A percentile compares a stretch with the other conserved stretches of the same genome.
These are phyloP conservation scores for Mycteria americana DNA, from an alignment of 2,797 vertebrate species.

Conservation along the genomic window DNA sequence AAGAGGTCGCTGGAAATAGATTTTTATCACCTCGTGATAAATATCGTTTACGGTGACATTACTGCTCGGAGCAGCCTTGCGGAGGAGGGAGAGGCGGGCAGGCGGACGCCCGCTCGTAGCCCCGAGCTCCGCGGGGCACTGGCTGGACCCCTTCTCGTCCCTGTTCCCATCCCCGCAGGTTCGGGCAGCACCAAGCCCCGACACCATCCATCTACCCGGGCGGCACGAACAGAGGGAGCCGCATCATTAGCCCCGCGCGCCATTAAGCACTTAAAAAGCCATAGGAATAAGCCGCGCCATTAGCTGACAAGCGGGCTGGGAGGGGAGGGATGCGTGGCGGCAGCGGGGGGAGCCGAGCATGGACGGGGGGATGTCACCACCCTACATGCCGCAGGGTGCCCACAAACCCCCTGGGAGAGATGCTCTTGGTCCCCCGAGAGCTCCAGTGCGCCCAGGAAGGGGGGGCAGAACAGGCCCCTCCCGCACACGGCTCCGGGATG, in stretches of 20 bases:
- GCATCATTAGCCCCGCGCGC: conserved; percentile 54
- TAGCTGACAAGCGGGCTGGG: conserved; percentile 50
- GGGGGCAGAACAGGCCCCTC: background rate
- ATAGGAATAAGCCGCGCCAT: conserved; percentile 52
- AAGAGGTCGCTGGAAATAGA: conserved; percentile 71
- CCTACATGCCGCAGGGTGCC: rapidly evolving
- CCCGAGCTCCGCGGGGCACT: background rate
- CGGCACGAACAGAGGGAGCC: conserved; percentile 9
- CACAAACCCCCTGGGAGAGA: background rate
- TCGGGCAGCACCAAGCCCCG: background rate
- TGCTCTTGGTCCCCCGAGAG: background rate
- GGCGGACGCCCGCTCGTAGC: background rate
- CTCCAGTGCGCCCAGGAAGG: rapidly evolving
- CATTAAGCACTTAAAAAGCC: conserved; percentile 69
- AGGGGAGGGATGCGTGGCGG: background rate
- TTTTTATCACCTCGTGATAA: conserved; percentile 68
- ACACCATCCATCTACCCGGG: background rate
- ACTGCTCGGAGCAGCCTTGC: background rate
- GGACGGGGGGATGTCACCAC: background rate
- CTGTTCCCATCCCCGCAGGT: background rate
- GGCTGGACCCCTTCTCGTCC: background rate
- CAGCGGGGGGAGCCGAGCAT: rapidly evolving
- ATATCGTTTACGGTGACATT: conserved; percentile 62
- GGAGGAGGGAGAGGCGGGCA: background rate
- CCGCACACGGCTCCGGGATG: background rate